A percentile compares a stretch with the other conserved stretches of the same genome.
These are phyloP conservation scores for Lytechinus pictus DNA, from an alignment of 35 echinoderm and acorn worm species.

Conservation along the genomic window DNA sequence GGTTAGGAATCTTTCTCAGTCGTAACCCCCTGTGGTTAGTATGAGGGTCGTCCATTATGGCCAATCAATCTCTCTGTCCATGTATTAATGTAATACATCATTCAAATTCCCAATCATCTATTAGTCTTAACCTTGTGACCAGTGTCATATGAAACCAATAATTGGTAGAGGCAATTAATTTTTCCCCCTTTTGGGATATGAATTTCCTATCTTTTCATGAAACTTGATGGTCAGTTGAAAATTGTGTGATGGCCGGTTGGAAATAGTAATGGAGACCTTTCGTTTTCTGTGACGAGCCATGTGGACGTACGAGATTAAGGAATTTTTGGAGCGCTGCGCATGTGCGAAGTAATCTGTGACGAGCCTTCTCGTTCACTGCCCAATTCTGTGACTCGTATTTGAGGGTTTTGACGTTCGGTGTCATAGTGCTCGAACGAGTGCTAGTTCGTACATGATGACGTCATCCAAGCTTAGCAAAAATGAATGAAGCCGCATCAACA, in stretches of 20 bases:
- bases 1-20: neutral
- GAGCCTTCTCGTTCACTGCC: no score
- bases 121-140: neutral
- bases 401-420: no score
- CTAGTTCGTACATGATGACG: no score
- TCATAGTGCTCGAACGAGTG: no score
- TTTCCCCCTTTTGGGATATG: neutral
- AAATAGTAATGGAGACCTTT: no score
- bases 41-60: neutral
- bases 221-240: neutral
- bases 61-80: neutral
- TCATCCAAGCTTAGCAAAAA: no score
- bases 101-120: neutral
- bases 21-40: neutral
- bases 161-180: neutral
- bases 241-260: neutral
- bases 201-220: neutral
- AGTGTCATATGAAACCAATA: neutral
- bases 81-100: neutral
- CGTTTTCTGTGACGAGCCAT: no score
- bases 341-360: no score
- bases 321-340: no score
- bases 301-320: no score
- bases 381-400: no score
- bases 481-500: no score